These are phyloP conservation scores for Falco concolor DNA, from an alignment of 2,797 vertebrate genomes.

Conservation along the genomic window DNA sequence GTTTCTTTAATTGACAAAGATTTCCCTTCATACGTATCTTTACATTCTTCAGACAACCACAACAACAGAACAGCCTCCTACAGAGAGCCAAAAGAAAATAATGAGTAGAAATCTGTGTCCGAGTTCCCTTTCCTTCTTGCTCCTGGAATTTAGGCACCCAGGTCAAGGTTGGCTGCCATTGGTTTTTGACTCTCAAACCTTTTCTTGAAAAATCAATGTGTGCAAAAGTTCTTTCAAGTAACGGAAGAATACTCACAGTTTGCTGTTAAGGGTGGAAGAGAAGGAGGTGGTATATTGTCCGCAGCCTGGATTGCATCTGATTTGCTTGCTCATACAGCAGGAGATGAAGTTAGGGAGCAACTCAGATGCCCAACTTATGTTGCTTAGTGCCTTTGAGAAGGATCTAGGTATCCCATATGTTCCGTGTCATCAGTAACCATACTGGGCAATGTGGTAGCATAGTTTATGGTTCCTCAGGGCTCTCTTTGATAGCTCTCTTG, in stretches of 20 bases:
- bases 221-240: not conserved
- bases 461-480: not conserved
- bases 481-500: not conserved
- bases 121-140: not conserved
- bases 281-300: not conserved
- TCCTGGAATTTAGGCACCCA: not conserved
- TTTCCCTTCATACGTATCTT: not conserved
- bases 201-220: not conserved
- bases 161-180: not conserved
- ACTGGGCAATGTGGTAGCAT: not conserved
- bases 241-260: not conserved
- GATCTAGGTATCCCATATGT: not conserved
- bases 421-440: not conserved
- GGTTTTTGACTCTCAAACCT: not conserved
- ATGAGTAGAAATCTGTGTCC: not conserved
- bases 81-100: not conserved
- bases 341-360: not conserved
- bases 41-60: not conserved
- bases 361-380: not conserved
- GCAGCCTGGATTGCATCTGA: not conserved
- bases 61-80: not conserved
- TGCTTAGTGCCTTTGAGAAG: not conserved
- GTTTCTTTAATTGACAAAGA: not conserved
- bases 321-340: not conserved
- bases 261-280: not conserved